Evolutionary conservation across 2,113 vertebrate species (phyloP).

Genomic region (Psophia crepitans): DNA sequence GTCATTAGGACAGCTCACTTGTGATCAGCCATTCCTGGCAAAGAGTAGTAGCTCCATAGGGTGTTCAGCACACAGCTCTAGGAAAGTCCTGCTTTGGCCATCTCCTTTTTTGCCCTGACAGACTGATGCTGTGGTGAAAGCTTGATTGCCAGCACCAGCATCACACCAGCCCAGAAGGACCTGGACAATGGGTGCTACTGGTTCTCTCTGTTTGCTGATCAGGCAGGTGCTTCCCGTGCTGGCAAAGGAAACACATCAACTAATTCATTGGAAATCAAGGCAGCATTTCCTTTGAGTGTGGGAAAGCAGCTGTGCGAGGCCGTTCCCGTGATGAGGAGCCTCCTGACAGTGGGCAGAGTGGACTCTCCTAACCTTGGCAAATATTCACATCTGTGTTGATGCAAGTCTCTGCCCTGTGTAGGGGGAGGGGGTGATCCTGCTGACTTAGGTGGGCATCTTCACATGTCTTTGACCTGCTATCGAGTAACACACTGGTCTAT

Average conservation of each 20-base stretch:
- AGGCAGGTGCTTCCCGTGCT: neutral
- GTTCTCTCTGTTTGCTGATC: neutral
- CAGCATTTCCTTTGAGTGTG: neutral
- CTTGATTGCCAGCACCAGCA: neutral
- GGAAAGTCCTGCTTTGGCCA: neutral
- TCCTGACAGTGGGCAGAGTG: neutral
- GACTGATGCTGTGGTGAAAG: neutral
- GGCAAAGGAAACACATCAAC: neutral
- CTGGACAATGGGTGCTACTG: neutral
- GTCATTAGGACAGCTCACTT: neutral
- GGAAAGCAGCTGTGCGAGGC: fast-evolving
- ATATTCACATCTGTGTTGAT: neutral
- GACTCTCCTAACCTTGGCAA: neutral
- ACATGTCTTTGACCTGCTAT: neutral
- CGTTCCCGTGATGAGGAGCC: neutral
- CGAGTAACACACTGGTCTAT: neutral
- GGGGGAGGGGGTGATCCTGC: neutral
- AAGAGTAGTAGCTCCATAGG: neutral
- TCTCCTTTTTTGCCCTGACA: neutral
- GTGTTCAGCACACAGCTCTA: neutral
- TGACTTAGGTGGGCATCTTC: neutral
- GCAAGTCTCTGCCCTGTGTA: neutral
- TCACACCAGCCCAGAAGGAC: neutral
- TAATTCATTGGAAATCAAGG: neutral
- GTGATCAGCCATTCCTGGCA: neutral